Base-by-base conservation (phyloP, 1,140 invertebrate species). In the Micrasema longulum region DNA sequence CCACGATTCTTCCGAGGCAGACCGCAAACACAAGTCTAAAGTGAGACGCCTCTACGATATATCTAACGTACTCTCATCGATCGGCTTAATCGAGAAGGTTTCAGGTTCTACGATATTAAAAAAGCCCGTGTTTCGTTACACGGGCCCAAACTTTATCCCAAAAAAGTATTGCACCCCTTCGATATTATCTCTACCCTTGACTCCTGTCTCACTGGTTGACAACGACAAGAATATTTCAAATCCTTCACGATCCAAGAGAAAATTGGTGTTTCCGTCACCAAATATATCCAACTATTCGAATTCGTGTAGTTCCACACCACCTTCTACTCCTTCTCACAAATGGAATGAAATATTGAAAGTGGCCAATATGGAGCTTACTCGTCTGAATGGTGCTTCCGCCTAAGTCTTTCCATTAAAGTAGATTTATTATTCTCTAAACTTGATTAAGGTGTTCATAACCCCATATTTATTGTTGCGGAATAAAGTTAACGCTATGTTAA, bases 1-100 rank as follows among this genome's bases (percentile, higher is more conserved):
- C 3, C 16, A 14, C 38, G 47, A 65, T 16, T 36, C 64, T 50
- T 81, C 79, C 48, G 84, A 81, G 70, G 77, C 82, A 22, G 84
- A 85, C 50, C 81, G 83, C 2, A 82, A 86, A 71, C 84, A 85
- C 76, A 88, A 88, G 76, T 88, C 91, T 31, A 91, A 91, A 86
- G 89, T 91, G 50, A 84, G 91, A 69, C 84, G 91, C 70, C 81
- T 92, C 1, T 92, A 92, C 83, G 91, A 92, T 77, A 91, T 92
- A 78, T 90, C 91, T 31, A 92, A 92, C 83, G 90, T 92, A 60
- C 83, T 92, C 66, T 88, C 89, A 68, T 91, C 90, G 67, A 87
- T 92, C 73, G 86, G 87, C 68, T 83, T 92, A 50, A 91, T 92
- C 70, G 83, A 87, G 78, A 91, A 91, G 79, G 86, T 91, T 43